Evolutionary conservation across 2,797 vertebrate species (phyloP).

Genomic region (Pseudochirops cupreus): DNA sequence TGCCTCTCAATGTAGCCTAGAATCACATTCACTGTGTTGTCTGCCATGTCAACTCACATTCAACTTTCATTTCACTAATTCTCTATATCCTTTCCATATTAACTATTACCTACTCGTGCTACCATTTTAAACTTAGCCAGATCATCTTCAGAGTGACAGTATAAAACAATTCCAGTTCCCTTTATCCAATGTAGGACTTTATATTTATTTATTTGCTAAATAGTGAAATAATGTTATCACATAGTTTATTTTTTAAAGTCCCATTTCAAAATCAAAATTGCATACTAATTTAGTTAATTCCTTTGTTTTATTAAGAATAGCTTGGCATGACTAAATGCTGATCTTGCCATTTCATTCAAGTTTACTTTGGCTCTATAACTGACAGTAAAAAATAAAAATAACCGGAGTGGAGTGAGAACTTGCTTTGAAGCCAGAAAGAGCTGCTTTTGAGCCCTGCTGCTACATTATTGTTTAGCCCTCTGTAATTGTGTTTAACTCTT

Average conservation of each 20-base stretch:
- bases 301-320: conserved; percentile 36
- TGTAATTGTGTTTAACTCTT: too few species aligned
- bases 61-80: not conserved
- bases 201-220: not conserved
- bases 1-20: not conserved
- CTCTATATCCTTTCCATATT: not conserved
- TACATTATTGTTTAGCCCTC: too few species aligned
- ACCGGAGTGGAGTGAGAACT: not conserved
- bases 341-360: conserved; percentile 28
- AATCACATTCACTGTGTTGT: not conserved
- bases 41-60: not conserved
- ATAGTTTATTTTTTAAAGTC: not conserved
- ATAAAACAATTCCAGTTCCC: not conserved
- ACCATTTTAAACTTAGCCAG: not conserved
- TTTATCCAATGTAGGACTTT: not conserved
- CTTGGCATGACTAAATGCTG: conserved; percentile 12
- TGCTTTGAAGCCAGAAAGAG: not conserved
- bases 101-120: not conserved
- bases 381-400: not conserved
- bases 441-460: not conserved
- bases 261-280: conserved; percentile 29
- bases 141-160: too few species aligned
- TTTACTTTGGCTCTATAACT: not conserved
- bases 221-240: not conserved
- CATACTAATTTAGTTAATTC: conserved; percentile 4